Base-by-base conservation (phyloP, 2,888 invertebrate species). In the Nymphalis urticae region DNA sequence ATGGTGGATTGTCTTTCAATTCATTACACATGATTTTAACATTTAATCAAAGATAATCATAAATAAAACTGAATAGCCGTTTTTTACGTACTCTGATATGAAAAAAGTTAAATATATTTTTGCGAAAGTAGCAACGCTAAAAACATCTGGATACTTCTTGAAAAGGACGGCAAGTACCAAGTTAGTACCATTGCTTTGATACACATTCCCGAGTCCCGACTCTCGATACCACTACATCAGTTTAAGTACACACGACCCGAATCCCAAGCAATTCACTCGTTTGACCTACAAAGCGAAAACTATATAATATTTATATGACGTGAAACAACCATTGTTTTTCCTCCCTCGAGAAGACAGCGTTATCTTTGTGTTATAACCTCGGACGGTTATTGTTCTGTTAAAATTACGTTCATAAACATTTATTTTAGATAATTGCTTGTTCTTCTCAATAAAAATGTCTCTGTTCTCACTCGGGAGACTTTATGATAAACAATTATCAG, bases 281-380 rank as follows among this genome's bases (percentile, higher is more conserved):
- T 67, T 72, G 75, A 75, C 75, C 76, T 71, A 75, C 69, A 73
- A 74, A 76, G 60, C 71, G 58, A 64, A 74, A 71, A 71, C 71
- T 68, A 68, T 71, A 70, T 67, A 75, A 74, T 72, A 74, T 74
- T 75, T 73, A 74, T 68, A 72, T 68, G 59, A 50, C 70, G 60
- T 56, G 70, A 68, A 66, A 70, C 64, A 66, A 48, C 56, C 17
- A 65, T 69, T 58, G 62, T 69, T 69, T n/a, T 72, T 48, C 64
- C 66, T 69, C 64, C 62, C 66, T 13, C 51, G 65, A 59, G 62
- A 54, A 42, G 53, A 51, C 42, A 64, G 56, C 64, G 56, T 59
- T 66, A 68, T 51, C 47, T 67, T 62, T 59, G 50, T 58, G 58
- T 62, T 72, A 69, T 70, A 65, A 61, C 66, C 27, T 51, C 24